Evolutionary conservation across 2,797 vertebrate genomes (phyloP).

Genomic region (Mallotus villosus): DNA sequence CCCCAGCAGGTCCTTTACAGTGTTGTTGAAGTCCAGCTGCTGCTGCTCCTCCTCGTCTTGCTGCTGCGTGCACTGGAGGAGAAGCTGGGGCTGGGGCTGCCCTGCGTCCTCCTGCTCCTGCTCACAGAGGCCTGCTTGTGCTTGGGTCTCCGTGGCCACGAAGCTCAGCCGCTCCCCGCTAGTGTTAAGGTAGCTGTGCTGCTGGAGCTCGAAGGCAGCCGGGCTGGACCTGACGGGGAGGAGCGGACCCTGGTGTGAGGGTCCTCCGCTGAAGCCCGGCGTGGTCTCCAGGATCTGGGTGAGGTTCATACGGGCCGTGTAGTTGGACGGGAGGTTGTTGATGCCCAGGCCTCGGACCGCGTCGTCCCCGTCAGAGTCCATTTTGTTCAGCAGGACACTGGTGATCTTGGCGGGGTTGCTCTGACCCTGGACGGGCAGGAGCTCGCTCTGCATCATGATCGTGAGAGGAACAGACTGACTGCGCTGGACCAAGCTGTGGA

Average conservation of each 20-base stretch:
- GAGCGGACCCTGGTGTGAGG: constrained; percentile 78
- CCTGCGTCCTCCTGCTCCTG: constrained; percentile 71
- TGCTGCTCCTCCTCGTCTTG: constrained; percentile 69
- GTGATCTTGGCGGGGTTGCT: constrained; percentile 92
- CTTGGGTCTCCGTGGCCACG: constrained; percentile 88
- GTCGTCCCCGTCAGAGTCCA: constrained; percentile 93
- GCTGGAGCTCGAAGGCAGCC: constrained; percentile 93
- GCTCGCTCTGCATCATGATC: constrained; percentile 98
- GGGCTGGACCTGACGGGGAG: constrained; percentile 84
- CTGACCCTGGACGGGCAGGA: constrained; percentile 82
- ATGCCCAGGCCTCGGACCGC: constrained; percentile 93
- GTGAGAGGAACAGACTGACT: constrained; percentile 96
- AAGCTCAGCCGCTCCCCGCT: constrained; percentile 85
- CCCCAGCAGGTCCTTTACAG: constrained; percentile 95
- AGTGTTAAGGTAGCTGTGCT: constrained; percentile 92
- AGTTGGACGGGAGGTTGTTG: constrained; percentile 97
- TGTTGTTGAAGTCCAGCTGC: constrained; percentile 94
- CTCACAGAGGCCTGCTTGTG: constrained; percentile 88
- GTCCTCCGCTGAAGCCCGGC: constrained; percentile 75
- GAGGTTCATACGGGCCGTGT: constrained; percentile 98
- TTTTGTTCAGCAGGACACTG: constrained; percentile 94
- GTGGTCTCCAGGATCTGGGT: constrained; percentile 97
- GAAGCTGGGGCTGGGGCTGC: constrained; percentile 64
- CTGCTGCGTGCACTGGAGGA: constrained; percentile 75
- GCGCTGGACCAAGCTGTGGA: constrained; percentile 90